phyloP scores from a whole-genome alignment of 2,113 vertebrate species.

The Ramphastos sulfuratus region DNA sequence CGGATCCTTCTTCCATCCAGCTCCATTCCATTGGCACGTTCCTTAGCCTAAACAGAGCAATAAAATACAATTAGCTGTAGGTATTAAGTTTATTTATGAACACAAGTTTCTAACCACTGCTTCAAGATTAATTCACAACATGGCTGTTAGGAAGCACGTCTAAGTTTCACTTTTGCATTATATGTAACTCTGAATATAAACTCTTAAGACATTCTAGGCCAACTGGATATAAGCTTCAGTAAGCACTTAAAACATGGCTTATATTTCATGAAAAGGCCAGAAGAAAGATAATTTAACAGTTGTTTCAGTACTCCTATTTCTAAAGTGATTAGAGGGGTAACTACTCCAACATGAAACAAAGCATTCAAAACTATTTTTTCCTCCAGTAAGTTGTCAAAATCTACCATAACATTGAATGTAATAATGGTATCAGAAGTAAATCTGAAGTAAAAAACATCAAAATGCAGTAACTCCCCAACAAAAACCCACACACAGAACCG shows the following conservation, averaged over 20 bases:
- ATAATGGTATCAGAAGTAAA: neutral
- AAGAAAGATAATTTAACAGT: neutral
- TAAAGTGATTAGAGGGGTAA: neutral
- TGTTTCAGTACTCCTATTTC: neutral
- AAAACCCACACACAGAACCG: too few relatives aligned
- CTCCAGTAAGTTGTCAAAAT: neutral
- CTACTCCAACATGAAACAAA: neutral
- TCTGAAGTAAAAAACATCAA: neutral
- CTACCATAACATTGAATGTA: neutral
- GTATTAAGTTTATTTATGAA: neutral
- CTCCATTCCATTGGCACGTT: constrained; percentile 96
- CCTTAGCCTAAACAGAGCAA: constrained; percentile 83
- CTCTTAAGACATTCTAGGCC: neutral
- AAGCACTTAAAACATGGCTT: neutral
- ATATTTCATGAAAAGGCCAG: neutral
- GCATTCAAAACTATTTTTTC: neutral
- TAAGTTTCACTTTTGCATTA: neutral
- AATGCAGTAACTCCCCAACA: neutral
- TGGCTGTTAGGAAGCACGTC: neutral
- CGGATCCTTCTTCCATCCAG: constrained; percentile 93
- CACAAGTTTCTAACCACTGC: neutral
- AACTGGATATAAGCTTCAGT: neutral
- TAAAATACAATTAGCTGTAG: neutral
- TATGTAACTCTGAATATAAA: fast-evolving
- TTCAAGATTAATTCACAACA: neutral